Conservation (phyloP, 2,888 invertebrate genomes). For the Chelonus formosanus region DNA sequence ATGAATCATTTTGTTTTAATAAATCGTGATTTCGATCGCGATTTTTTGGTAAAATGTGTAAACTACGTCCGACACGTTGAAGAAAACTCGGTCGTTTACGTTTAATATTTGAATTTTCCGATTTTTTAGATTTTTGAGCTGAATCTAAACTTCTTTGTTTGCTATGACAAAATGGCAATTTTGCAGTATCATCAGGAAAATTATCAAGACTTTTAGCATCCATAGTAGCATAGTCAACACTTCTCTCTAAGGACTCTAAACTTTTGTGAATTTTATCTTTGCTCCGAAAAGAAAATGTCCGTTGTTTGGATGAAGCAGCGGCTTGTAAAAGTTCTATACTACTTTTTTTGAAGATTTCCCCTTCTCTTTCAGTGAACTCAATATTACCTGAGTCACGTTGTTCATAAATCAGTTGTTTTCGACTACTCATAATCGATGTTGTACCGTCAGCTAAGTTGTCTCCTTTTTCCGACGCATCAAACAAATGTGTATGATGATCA, state of each 20-base stretch:
- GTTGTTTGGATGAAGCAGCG: conserved; percentile 35
- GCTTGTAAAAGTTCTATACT: conserved; percentile 47
- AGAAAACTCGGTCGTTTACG: conserved; percentile 52
- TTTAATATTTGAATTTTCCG: conserved; percentile 38
- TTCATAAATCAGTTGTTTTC: conserved; percentile 34
- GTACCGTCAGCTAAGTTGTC: no score
- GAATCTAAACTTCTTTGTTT: conserved; percentile 54
- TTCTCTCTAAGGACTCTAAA: conserved; percentile 53
- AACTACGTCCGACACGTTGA: conserved; percentile 53
- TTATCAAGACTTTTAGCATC: conserved; percentile 53
- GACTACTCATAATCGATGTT: background rate
- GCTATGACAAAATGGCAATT: conserved; percentile 36
- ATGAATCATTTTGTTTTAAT: conserved; percentile 38
- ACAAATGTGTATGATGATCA: background rate
- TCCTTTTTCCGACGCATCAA: no score
- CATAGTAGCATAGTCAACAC: conserved; percentile 40
- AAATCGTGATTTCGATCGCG: conserved; percentile 44
- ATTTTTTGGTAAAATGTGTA: conserved; percentile 56
- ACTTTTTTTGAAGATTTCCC: conserved; percentile 53
- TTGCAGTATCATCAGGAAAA: conserved; percentile 45
- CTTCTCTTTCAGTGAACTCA: conserved; percentile 54
- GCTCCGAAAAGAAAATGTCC: conserved; percentile 50
- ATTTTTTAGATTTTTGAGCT: conserved; percentile 47
- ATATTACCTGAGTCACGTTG: conserved; percentile 45
- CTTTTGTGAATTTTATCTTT: conserved; percentile 51